phyloP scores from a whole-genome alignment of 2,113 vertebrate genomes.

The Cyphomyrus discorhynchus region DNA sequence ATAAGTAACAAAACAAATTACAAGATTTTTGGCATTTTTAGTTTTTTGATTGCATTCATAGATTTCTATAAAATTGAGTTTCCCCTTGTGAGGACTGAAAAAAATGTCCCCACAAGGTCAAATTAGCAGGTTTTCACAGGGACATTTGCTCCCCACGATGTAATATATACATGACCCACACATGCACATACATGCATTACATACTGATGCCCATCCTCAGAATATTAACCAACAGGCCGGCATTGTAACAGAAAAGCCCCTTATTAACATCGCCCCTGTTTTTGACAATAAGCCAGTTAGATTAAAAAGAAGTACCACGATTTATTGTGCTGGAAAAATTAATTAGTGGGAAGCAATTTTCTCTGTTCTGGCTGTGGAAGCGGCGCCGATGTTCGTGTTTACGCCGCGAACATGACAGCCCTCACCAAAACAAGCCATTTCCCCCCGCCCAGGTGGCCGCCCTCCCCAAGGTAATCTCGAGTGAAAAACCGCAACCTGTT shows the following conservation, averaged over 20 bases:
- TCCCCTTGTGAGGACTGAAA: neutral
- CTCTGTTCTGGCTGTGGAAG: neutral
- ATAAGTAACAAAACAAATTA: neutral
- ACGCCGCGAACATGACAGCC: neutral
- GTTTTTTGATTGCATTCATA: neutral
- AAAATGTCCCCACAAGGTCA: neutral
- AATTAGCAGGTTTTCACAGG: neutral
- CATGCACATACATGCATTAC: neutral
- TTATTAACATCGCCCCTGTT: neutral
- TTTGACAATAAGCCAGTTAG: constrained; percentile 1
- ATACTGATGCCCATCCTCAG: neutral
- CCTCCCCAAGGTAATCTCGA: constrained; percentile 28
- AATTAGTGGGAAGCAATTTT: constrained; percentile 10
- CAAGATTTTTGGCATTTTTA: neutral
- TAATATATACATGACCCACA: neutral
- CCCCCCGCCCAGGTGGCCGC: constrained; percentile 37
- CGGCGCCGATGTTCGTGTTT: neutral
- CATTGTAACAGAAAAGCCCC: constrained; percentile 1
- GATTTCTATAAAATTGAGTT: neutral
- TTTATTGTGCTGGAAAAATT: neutral
- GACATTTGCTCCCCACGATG: neutral
- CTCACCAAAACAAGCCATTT: constrained; percentile 20
- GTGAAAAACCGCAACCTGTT: constrained; percentile 35
- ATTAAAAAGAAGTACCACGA: neutral
- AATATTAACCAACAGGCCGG: neutral